Evolutionary conservation across 2,113 vertebrate species (phyloP), one percentile per base, ranked within the genome.

Genomic region (Phyllopteryx taeniolatus): DNA sequence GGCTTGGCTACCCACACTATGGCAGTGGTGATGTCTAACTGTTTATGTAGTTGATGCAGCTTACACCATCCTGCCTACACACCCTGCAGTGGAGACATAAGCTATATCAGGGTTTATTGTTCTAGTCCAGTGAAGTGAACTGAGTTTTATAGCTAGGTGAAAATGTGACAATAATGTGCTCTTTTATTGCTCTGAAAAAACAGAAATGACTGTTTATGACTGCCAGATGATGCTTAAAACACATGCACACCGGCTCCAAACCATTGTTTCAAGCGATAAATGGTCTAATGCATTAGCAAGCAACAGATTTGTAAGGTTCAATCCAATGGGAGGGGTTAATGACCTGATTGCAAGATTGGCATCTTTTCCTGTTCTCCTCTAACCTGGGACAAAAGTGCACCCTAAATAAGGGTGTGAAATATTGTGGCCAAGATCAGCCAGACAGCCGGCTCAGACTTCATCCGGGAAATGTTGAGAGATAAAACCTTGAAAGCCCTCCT

Each of bases 201-300:
- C 39, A 63, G 1, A 63, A n/a, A 63, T n/a, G 8, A 20, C 14
- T 20, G 17, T 63, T 63, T 63, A 33, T 39, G 19, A n/a, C 15
- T 42, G 17, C 71, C 49, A 76, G 75, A 71, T 79, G 77, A 71
- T 43, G 7, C 69, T 19, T 5, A 19, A n/a, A n/a, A 54, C 53
- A 22, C 53, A n/a, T n/a, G 72, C 20, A 57, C 8, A 6, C 39
- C 65, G 43, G 42, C 84, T 79, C 86, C 63, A 80, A 83, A 84
- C 73, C 61, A 72, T 57, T 60, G 74, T 2, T 79, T 88, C 78
- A 87, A 86, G 85, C 70, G 71, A 70, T 79, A 79, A 86, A 81
- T 77, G 76, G 78, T 81, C 74, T 82, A 79, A 71, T 49, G 76
- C 67, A 15, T 73, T 73, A 79, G 81, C 84, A 83, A 83, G 79